These are phyloP conservation scores for Halocaridina rubra DNA, from an alignment of 2,888 invertebrate genomes.

Conservation along the genomic window DNA sequence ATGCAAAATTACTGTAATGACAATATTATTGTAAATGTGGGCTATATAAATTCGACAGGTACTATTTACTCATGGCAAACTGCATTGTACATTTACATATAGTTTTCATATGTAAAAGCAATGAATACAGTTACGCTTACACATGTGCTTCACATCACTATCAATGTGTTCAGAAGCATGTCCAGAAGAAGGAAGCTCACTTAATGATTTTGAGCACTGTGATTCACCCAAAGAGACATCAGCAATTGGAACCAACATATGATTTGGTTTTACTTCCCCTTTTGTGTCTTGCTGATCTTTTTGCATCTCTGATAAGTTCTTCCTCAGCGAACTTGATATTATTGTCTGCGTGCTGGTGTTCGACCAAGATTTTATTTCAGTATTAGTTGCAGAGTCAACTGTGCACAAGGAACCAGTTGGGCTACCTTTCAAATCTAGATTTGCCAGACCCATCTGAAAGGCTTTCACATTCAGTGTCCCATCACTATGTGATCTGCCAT, in stretches of 20 bases:
- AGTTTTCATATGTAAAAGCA: constrained; percentile 48
- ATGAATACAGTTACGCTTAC: constrained; percentile 40
- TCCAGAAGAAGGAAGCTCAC: neutral
- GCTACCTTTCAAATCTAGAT: neutral
- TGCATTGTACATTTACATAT: neutral
- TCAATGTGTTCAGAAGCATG: neutral
- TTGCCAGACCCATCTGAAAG: neutral
- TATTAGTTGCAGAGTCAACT: constrained; percentile 41
- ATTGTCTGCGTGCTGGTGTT: constrained; percentile 45
- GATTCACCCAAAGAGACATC: neutral
- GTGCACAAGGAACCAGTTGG: neutral
- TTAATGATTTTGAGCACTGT: neutral
- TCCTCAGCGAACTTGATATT: neutral
- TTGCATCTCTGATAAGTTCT: neutral
- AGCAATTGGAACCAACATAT: neutral
- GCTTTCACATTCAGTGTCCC: too few species aligned
- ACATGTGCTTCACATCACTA: neutral
- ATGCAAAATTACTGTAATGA: too few species aligned
- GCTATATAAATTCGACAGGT: neutral
- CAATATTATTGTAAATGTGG: too few species aligned
- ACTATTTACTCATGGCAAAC: neutral
- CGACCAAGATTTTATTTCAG: constrained; percentile 35
- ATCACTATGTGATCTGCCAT: too few species aligned
- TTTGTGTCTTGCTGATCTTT: neutral
- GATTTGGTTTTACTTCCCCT: neutral